Evolutionary conservation across 2,888 invertebrate species (phyloP).

Genomic region (Camptogramma bilineatum): DNA sequence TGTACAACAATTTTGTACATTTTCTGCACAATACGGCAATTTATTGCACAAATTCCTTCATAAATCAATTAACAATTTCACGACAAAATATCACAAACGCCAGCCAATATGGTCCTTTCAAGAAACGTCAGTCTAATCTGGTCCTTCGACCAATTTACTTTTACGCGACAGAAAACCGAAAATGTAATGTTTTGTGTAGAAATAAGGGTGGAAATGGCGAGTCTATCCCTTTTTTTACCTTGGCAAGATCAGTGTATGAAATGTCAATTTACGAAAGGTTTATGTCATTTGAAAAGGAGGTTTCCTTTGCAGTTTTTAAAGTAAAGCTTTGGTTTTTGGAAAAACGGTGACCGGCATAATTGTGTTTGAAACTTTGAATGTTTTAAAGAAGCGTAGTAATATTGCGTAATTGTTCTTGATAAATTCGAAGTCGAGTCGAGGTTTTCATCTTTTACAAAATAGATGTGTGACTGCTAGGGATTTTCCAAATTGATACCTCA

Average conservation of each 20-base stretch:
- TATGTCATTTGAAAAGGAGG: constrained; percentile 38
- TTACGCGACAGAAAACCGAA: not conserved
- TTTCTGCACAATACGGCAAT: constrained; percentile 12
- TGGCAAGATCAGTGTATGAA: constrained; percentile 25
- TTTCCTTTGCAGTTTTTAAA: constrained; percentile 33
- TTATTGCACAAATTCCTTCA: constrained; percentile 23
- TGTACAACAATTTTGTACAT: not conserved
- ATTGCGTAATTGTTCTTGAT: too few species aligned
- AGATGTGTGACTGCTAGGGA: too few species aligned
- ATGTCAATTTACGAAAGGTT: constrained; percentile 27
- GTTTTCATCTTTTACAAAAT: too few species aligned
- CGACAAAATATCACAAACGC: constrained; percentile 33
- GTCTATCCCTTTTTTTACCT: constrained; percentile 3
- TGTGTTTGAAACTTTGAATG: not conserved
- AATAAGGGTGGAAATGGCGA: constrained; percentile 15
- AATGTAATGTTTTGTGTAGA: not conserved
- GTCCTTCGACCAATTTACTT: not conserved
- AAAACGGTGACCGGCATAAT: not conserved
- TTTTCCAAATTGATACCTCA: too few species aligned
- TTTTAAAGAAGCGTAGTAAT: not conserved
- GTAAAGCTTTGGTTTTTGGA: constrained; percentile 10
- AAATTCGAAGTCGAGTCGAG: too few species aligned
- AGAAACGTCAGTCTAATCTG: constrained; percentile 10
- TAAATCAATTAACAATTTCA: constrained; percentile 37
- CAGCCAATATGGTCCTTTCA: constrained; percentile 6